Conservation (phyloP, 2,113 vertebrate genomes). For the Electrona antarctica region DNA sequence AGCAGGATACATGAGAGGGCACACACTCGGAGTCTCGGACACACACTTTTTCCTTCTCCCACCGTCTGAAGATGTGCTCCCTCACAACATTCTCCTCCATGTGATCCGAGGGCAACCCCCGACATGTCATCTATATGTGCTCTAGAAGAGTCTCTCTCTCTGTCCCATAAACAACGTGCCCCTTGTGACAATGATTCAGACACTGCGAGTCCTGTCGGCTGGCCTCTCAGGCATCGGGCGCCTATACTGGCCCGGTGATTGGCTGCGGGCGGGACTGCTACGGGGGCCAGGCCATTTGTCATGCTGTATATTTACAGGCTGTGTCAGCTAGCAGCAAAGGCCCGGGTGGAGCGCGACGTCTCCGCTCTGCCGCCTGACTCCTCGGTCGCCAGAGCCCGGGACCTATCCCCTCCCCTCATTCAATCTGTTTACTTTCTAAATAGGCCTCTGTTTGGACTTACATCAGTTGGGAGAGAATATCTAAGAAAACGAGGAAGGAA, state of each 20-base stretch:
- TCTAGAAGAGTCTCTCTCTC: conserved; percentile 59
- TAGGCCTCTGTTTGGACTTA: conserved; percentile 83
- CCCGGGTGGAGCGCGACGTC: conserved; percentile 70
- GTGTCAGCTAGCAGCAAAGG: conserved; percentile 56
- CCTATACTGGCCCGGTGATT: conserved; percentile 55
- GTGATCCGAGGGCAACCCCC: conserved; percentile 45
- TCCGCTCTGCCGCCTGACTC: conserved; percentile 64
- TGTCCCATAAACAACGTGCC: conserved; percentile 73
- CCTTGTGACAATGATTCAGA: conserved; percentile 74
- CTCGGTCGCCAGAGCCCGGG: conserved; percentile 63
- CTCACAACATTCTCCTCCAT: conserved; percentile 1
- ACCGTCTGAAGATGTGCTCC: background rate
- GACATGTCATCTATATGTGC: conserved; percentile 65
- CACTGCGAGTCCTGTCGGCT: conserved; percentile 51
- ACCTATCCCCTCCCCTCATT: conserved; percentile 73
- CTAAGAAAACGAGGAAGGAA: conserved; percentile 88
- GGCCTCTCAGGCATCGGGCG: conserved; percentile 66
- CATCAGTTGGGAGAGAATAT: conserved; percentile 84
- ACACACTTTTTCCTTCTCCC: conserved; percentile 2
- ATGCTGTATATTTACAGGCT: conserved; percentile 75
- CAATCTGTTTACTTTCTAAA: conserved; percentile 84
- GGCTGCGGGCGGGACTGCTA: conserved; percentile 57
- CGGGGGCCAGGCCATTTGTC: conserved; percentile 71
- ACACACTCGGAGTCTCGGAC: background rate
- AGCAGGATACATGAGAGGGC: conserved; percentile 20